Evolutionary conservation across 92 coral and sea anemone genomes (phyloP).

Genomic region (Phenganax stokvisi): DNA sequence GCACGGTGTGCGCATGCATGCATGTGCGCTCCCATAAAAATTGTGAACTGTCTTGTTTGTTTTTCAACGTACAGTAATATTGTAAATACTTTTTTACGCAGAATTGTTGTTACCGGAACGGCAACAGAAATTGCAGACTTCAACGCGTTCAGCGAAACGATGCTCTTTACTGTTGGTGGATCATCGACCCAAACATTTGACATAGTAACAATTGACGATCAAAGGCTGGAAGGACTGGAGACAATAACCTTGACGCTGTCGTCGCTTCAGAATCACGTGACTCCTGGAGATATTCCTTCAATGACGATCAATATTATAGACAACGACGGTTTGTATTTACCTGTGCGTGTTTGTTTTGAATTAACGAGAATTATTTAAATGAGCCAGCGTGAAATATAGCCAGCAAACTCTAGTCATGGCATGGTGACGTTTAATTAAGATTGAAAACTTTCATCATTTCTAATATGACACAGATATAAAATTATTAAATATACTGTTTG

Average conservation of each 20-base stretch:
- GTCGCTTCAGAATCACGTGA: slow-evolving; percentile 7
- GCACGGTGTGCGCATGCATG: no score
- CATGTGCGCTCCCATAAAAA: no score
- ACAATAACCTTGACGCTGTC: slow-evolving; percentile 15
- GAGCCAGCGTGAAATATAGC: no score
- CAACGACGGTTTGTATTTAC: slow-evolving; percentile 21
- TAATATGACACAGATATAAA: not conserved
- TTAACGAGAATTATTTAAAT: no score
- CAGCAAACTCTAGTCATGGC: no score
- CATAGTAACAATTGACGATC: slow-evolving; percentile 18
- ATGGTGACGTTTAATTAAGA: not conserved
- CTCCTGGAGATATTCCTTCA: slow-evolving; percentile 19
- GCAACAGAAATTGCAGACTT: slow-evolving; percentile 10
- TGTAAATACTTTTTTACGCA: not conserved
- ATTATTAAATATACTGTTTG: not conserved
- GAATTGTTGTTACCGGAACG: slow-evolving; percentile 7
- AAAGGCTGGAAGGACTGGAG: slow-evolving; percentile 18
- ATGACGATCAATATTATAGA: slow-evolving; percentile 19
- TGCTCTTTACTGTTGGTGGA: not conserved
- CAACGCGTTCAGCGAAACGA: not conserved
- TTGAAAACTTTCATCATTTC: not conserved
- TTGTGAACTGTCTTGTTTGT: no score
- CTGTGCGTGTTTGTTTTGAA: not conserved
- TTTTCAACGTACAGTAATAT: not conserved
- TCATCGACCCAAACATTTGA: not conserved